Evolutionary conservation across 1,140 invertebrate genomes (phyloP).

Genomic region (Trichonephila clavata): DNA sequence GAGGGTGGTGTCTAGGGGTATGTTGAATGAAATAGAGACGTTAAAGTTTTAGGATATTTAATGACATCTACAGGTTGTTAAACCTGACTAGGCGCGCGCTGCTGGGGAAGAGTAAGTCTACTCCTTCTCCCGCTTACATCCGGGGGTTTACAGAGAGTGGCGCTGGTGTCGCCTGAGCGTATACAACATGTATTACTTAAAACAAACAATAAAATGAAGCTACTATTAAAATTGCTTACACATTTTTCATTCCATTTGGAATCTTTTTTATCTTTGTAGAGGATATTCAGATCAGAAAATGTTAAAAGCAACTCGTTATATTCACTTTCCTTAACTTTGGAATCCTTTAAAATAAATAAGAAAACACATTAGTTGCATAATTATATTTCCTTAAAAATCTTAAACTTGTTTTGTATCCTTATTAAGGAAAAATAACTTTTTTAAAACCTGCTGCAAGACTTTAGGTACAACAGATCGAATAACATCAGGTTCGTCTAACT

Average conservation of each 20-base stretch:
- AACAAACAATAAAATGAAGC: too few species aligned
- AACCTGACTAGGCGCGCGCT: too few species aligned
- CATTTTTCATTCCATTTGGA: conserved; percentile 52
- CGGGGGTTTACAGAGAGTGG: too few species aligned
- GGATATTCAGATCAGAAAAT: conserved; percentile 24
- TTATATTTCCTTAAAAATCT: not conserved
- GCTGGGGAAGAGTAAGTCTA: too few species aligned
- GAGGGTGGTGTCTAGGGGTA: too few species aligned
- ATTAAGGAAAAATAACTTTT: not conserved
- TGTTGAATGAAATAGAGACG: too few species aligned
- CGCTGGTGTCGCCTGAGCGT: too few species aligned
- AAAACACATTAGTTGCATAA: not conserved
- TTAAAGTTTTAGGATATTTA: too few species aligned
- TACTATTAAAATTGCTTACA: not conserved
- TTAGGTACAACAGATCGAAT: too few species aligned
- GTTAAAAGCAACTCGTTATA: not conserved
- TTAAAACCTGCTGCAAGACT: not conserved
- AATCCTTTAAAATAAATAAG: not conserved
- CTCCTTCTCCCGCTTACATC: too few species aligned
- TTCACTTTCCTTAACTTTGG: not conserved
- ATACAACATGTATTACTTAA: too few species aligned
- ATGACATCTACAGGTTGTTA: too few species aligned
- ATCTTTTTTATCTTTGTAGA: not conserved
- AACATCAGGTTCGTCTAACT: not conserved
- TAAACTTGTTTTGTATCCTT: not conserved